Evolutionary conservation across 2,797 vertebrate genomes (phyloP).

Genomic region (Gila robusta): DNA sequence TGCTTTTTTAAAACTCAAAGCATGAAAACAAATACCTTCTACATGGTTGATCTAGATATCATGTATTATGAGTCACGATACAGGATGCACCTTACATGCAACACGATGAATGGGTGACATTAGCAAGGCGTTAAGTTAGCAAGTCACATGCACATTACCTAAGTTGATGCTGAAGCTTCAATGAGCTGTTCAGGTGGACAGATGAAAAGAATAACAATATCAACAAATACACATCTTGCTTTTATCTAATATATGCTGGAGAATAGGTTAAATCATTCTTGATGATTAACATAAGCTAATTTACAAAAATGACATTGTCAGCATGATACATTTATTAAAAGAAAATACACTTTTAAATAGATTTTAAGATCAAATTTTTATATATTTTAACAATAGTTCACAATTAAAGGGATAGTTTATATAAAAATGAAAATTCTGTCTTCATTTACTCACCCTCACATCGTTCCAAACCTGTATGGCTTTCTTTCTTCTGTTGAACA

Average conservation of each 20-base stretch:
- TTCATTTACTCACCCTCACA: neutral
- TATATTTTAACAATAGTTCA: neutral
- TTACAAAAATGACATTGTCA: neutral
- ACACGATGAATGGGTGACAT: slow-evolving; percentile 47
- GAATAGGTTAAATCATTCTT: neutral
- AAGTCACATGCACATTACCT: slow-evolving; percentile 79
- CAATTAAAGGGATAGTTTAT: neutral
- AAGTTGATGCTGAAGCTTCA: slow-evolving; percentile 84
- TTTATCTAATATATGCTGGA: neutral
- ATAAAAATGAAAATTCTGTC: neutral
- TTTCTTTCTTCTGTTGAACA: neutral
- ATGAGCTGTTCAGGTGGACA: slow-evolving; percentile 83
- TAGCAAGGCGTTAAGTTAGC: slow-evolving; percentile 63
- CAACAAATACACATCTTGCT: slow-evolving; percentile 47
- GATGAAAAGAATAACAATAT: slow-evolving; percentile 70
- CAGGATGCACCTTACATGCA: slow-evolving; percentile 44
- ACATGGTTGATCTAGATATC: slow-evolving; percentile 12
- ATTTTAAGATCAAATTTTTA: neutral
- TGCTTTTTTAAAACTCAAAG: neutral
- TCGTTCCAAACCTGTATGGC: neutral
- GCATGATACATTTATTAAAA: no score
- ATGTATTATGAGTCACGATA: neutral
- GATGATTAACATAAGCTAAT: neutral
- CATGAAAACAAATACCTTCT: neutral
- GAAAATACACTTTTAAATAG: neutral